These are phyloP conservation scores for Clivina fossor DNA, from an alignment of 2,888 invertebrate genomes.

Conservation along the genomic window DNA sequence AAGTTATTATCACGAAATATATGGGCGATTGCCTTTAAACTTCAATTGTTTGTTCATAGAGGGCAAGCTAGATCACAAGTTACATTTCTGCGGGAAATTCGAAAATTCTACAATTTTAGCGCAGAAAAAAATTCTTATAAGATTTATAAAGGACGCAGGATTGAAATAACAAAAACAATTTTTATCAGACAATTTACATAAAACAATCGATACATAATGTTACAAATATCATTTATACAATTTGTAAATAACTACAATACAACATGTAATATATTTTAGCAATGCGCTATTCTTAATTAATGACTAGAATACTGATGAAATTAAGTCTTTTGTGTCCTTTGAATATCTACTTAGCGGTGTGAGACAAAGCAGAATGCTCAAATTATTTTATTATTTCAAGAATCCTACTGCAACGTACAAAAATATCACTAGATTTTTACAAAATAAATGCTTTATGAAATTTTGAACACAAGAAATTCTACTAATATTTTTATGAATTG, in stretches of 20 bases:
- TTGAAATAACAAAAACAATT: slow-evolving; percentile 17
- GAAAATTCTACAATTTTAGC: background rate
- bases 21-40: slow-evolving; percentile 14
- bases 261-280: slow-evolving; percentile 44
- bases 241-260: slow-evolving; percentile 44
- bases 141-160: background rate
- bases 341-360: slow-evolving; percentile 41
- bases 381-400: background rate
- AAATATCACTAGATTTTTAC: background rate
- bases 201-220: slow-evolving; percentile 38
- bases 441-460: background rate
- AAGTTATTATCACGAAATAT: slow-evolving; percentile 22
- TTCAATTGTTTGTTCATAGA: slow-evolving; percentile 27
- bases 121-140: too few species aligned
- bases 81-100: slow-evolving; percentile 16
- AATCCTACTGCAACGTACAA: background rate
- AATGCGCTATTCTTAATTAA: slow-evolving; percentile 43
- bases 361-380: slow-evolving; percentile 39
- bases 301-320: slow-evolving; percentile 49
- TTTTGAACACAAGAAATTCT: background rate
- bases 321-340: slow-evolving; percentile 46
- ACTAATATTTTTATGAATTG: background rate
- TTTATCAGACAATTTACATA: slow-evolving; percentile 34
- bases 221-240: slow-evolving; percentile 44
- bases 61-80: slow-evolving; percentile 22